Percentiles rank a stretch among this genome's conserved stretches.
These are phyloP conservation scores for Petaurus breviceps DNA, from an alignment of 2,113 vertebrate genomes.

Conservation along the genomic window DNA sequence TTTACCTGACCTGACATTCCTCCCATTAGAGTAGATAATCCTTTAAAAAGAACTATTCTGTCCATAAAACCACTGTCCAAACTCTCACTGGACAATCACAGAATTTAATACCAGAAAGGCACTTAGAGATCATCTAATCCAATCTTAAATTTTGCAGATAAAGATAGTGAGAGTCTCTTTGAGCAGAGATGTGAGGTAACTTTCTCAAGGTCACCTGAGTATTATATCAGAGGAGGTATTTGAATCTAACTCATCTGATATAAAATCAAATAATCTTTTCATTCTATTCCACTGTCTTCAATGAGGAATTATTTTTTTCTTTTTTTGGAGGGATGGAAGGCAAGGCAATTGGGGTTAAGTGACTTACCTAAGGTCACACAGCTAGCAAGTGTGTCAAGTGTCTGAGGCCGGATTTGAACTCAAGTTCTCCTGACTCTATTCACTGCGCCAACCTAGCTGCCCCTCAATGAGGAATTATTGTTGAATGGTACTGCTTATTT, in stretches of 20 bases:
- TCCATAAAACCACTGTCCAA: neutral
- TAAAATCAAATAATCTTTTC: neutral
- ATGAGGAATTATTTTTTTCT: neutral
- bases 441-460: no score
- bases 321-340: no score
- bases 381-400: no score
- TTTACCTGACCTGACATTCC: neutral
- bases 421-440: no score
- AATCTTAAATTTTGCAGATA: neutral
- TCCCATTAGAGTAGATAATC: neutral
- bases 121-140: neutral
- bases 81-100: neutral
- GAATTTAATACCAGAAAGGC: neutral
- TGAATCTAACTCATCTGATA: neutral
- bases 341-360: no score
- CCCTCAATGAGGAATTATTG: neutral
- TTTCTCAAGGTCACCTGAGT: neutral
- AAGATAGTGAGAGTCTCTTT: neutral
- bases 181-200: neutral
- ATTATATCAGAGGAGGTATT: neutral
- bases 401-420: no score
- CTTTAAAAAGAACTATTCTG: neutral
- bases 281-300: neutral
- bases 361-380: no score
- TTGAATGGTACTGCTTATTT: neutral